A percentile compares a stretch with the other conserved stretches of the same genome.
Conservation (phyloP, 1,140 invertebrate species). For the Drosophila navojoa region DNA sequence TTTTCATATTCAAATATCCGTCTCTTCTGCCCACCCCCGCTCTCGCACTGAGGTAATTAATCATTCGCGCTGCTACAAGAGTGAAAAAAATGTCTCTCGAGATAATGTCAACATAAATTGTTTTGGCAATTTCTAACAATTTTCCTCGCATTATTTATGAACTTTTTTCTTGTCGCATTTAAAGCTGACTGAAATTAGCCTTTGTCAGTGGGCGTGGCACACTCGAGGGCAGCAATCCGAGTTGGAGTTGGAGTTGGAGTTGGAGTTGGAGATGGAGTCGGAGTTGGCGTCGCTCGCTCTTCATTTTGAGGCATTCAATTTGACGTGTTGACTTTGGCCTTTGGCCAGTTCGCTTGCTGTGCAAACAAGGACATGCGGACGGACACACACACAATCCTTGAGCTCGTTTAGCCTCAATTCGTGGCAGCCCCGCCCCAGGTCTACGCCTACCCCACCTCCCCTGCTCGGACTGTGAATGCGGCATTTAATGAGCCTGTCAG, state of each 20-base stretch:
- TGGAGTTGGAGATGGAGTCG: not conserved
- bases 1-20: constrained; percentile 76
- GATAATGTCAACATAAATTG: constrained; percentile 82
- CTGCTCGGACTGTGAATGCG: constrained; percentile 53
- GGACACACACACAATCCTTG: not conserved
- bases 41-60: constrained; percentile 62
- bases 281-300: not conserved
- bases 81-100: constrained; percentile 70
- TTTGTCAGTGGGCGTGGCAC: constrained; percentile 28
- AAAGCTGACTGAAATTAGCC: constrained; percentile 59
- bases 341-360: constrained; percentile 48
- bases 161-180: constrained; percentile 30
- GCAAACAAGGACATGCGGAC: constrained; percentile 15
- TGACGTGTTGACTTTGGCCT: constrained; percentile 69
- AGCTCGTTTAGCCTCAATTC: not conserved
- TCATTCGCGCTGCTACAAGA: constrained; percentile 49
- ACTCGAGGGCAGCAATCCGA: not conserved
- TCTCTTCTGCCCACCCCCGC: constrained; percentile 10
- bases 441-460: too few relatives aligned
- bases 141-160: constrained; percentile 72
- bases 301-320: constrained; percentile 34
- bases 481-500: constrained; percentile 76
- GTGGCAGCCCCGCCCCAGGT: not conserved
- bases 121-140: constrained; percentile 79
- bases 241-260: not conserved